A percentile compares a stretch with the other conserved stretches of the same genome.
These are phyloP conservation scores for Ariopsis seemanni DNA, from an alignment of 2,113 vertebrate genomes.

Conservation along the genomic window DNA sequence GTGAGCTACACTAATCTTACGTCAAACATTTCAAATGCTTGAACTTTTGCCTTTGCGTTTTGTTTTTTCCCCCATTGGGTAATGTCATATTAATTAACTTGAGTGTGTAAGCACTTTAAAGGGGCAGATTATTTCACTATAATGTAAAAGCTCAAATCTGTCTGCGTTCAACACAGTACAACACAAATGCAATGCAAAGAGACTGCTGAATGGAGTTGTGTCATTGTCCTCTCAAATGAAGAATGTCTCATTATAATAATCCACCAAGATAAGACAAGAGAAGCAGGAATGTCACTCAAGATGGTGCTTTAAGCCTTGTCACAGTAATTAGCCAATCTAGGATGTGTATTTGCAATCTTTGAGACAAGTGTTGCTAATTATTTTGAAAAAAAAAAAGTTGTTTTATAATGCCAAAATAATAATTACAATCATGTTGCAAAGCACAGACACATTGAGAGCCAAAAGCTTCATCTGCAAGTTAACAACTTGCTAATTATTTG, in stretches of 20 bases:
- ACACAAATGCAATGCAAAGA: not conserved
- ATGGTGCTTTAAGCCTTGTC: conserved; percentile 5
- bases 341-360: not conserved
- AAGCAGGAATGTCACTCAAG: not conserved
- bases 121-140: not conserved
- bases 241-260: not conserved
- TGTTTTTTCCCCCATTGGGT: not conserved
- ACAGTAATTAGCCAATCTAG: conserved; percentile 10
- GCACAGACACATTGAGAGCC: not conserved
- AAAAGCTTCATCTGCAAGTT: not conserved
- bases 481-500: not conserved
- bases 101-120: too few relatives aligned
- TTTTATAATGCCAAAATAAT: not conserved
- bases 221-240: not conserved
- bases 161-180: not conserved
- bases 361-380: conserved; percentile 24
- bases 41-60: not conserved
- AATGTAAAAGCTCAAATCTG: not conserved
- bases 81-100: not conserved
- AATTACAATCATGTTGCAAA: not conserved
- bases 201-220: not conserved
- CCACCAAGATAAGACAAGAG: not conserved
- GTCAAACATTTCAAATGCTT: not conserved
- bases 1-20: too few relatives aligned
- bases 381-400: not conserved